These are phyloP conservation scores for Synergus umbraculus DNA, from an alignment of 2,888 invertebrate species.

Conservation along the genomic window DNA sequence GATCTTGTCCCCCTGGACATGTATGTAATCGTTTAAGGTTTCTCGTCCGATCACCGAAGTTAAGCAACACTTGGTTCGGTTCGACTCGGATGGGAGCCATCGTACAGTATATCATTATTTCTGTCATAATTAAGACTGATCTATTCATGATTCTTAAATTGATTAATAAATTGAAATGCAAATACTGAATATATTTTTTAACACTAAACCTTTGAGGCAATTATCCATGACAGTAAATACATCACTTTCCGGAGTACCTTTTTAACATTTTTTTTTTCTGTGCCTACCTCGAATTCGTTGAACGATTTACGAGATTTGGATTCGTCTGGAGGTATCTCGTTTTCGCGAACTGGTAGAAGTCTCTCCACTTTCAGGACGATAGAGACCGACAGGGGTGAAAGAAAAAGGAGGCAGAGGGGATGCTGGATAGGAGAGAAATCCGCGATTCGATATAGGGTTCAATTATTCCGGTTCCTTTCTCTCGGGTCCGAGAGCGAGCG, in stretches of 20 bases:
- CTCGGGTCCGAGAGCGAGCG: slow-evolving; percentile 54
- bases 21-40: no score
- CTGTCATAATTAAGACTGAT: no score
- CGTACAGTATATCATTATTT: no score
- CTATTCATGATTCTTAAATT: background rate
- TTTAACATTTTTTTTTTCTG: slow-evolving; percentile 24
- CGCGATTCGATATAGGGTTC: slow-evolving; percentile 65
- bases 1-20: no score
- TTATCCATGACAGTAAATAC: slow-evolving; percentile 34
- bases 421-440: slow-evolving; percentile 57
- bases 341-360: slow-evolving; percentile 27
- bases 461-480: slow-evolving; percentile 69
- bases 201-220: background rate
- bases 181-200: background rate
- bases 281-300: slow-evolving; percentile 28
- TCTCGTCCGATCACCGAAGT: no score
- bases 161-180: background rate
- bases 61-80: no score
- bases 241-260: slow-evolving; percentile 24
- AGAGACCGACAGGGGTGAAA: slow-evolving; percentile 40
- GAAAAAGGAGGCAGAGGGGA: slow-evolving; percentile 43
- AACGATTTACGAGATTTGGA: slow-evolving; percentile 41
- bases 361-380: slow-evolving; percentile 4
- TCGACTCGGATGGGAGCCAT: no score
- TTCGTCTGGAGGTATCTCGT: slow-evolving; percentile 37